These are phyloP conservation scores for Protodeltote pygarga DNA, from an alignment of 2,888 invertebrate species.

Conservation along the genomic window DNA sequence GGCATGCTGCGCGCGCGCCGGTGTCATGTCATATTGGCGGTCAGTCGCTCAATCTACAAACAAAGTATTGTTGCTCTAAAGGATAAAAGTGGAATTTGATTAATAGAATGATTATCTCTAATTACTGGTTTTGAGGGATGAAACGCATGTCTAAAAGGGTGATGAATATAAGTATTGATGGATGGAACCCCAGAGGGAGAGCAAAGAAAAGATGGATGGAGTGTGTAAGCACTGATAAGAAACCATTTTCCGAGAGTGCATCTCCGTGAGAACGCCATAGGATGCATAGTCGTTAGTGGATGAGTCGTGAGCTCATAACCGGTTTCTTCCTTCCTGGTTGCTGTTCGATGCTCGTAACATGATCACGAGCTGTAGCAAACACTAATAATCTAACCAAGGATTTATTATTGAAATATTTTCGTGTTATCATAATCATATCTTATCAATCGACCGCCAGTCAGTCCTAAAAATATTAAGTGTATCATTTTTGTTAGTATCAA, in stretches of 20 bases:
- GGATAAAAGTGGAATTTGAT: no score
- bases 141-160: no score
- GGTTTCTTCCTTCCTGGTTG: constrained; percentile 15
- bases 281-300: not conserved
- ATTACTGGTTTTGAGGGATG: no score
- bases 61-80: constrained; percentile 7
- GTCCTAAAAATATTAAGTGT: constrained; percentile 9
- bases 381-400: not conserved
- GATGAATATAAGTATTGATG: no score
- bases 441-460: constrained; percentile 17
- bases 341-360: not conserved
- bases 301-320: constrained; percentile 15
- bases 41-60: constrained; percentile 17
- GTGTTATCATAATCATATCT: constrained; percentile 5
- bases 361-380: not conserved
- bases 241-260: not conserved
- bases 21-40: constrained; percentile 51
- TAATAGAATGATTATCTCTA: not conserved
- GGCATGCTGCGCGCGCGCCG: constrained; percentile 28
- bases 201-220: no score
- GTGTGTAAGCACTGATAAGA: no score
- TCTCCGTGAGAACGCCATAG: constrained; percentile 5
- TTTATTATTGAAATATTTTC: not conserved
- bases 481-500: constrained; percentile 16
- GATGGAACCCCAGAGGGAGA: no score